Conservation (phyloP, 2,888 invertebrate species). For the Bhutanitis thaidina region DNA sequence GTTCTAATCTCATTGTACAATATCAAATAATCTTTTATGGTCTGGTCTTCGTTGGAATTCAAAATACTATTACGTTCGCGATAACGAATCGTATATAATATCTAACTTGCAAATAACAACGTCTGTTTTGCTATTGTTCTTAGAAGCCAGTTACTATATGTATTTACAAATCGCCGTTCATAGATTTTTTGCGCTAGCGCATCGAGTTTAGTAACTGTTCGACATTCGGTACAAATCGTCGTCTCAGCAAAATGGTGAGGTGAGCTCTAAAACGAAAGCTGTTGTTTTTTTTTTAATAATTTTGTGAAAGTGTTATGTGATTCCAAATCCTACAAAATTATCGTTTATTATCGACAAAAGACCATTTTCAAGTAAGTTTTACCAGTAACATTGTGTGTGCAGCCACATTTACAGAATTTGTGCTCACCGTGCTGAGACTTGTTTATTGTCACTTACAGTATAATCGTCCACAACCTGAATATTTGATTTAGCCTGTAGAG, state of each 20-base stretch:
- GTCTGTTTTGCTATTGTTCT: neutral
- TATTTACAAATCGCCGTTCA: neutral
- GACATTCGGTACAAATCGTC: slow-evolving; percentile 28
- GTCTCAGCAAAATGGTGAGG: slow-evolving; percentile 30
- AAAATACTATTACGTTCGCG: too few species aligned
- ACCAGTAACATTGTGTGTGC: neutral
- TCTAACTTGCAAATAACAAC: too few species aligned
- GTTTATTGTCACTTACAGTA: neutral
- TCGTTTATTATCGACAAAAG: neutral
- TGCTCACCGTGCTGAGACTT: neutral
- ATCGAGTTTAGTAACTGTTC: slow-evolving; percentile 7
- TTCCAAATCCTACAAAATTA: neutral
- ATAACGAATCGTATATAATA: too few species aligned
- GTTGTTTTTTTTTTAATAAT: neutral
- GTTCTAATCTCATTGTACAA: too few species aligned
- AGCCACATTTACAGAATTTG: slow-evolving; percentile 4
- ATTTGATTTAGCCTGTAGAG: too few species aligned
- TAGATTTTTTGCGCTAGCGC: slow-evolving; percentile 8
- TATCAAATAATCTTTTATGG: too few species aligned
- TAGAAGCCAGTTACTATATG: neutral
- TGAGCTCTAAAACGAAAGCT: slow-evolving; percentile 24
- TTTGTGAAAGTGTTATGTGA: slow-evolving; percentile 6
- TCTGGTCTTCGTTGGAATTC: too few species aligned
- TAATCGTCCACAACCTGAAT: too few species aligned
- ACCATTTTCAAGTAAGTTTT: neutral